Evolutionary conservation across 2,888 invertebrate genomes (phyloP), one percentile per base, ranked within the genome.

Genomic region (Drosophila quinaria): DNA sequence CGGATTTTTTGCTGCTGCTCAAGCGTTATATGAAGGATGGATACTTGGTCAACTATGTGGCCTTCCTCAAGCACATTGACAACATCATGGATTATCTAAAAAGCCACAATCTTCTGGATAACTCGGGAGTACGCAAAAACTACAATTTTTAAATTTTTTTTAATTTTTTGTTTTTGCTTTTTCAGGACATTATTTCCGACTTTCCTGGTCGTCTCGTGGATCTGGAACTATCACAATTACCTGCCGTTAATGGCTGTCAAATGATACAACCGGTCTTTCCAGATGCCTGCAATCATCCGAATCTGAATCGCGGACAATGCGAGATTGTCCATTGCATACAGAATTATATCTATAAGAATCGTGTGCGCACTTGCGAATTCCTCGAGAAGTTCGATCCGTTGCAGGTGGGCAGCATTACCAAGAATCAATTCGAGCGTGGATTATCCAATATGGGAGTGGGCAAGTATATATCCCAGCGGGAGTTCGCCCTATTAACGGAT

Each of bases 21-120:
- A 96, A 96, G 82, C 95, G 95, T 81, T 97, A 96, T 92, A 94
- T 96, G 82, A 96, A 95, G 90, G 95, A 96, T 91, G 94, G 95
- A 2, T 96, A 96, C 92, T 95, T 96, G 25, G 93, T 97, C 1
- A 97, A 97, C 92, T 97, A 97, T 88, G 94, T 96, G 9, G 96
- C 96, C 6, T 96, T 97, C 90, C 92, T 96, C 5, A 94, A 94
- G 59, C 94, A 95, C 1, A 93, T 97, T 9, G 95, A 96, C 61
- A 94, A 95, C 13, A 94, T 95, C 22, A 94, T 95, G 75, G 93
- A 94, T 49, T 95, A 95, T 77, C 90, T 95, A 70, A 93, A 94
- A 69, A 83, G 92, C 15, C 92, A 94, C 77, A 93, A 94, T 42
- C 92, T 94, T 74, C 70, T 94, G 62, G 94, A 94, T 68, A 76